These are phyloP conservation scores for Pentalonia nigronervosa DNA, from an alignment of 1,140 invertebrate species.

Conservation along the genomic window DNA sequence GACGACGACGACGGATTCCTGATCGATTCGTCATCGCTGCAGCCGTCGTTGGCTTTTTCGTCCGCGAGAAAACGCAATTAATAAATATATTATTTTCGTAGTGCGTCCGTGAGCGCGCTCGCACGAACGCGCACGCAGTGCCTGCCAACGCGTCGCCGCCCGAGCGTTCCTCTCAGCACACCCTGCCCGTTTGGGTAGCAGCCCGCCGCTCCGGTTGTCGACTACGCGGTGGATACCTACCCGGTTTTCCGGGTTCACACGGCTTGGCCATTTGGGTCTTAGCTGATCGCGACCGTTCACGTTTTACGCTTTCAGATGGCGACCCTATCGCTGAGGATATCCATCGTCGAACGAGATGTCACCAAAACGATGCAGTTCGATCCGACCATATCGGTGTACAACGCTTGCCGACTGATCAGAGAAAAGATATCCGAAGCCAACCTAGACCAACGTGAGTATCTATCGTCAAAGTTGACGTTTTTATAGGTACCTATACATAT, in stretches of 20 bases:
- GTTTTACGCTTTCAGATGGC: conserved; percentile 67
- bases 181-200: neutral
- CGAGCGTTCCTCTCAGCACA: neutral
- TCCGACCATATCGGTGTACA: conserved; percentile 90
- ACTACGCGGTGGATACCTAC: neutral
- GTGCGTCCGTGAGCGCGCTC: neutral
- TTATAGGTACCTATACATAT: neutral
- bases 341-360: conserved; percentile 89
- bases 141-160: neutral
- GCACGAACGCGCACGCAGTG: neutral
- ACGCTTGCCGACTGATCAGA: conserved; percentile 92
- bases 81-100: neutral
- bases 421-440: conserved; percentile 92
- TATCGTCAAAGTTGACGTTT: conserved; percentile 59
- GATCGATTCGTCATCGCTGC: conserved; percentile 41
- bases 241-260: neutral
- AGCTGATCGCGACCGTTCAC: neutral
- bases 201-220: neutral
- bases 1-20: conserved; percentile 31
- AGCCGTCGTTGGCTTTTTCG: neutral
- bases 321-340: conserved; percentile 91
- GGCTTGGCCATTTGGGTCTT: too few species aligned
- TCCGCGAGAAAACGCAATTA: neutral
- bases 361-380: conserved; percentile 99
- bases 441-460: conserved; percentile 79